These are phyloP conservation scores for Zoanthus solanderi DNA, from an alignment of 92 coral and sea anemone species.

Conservation along the genomic window DNA sequence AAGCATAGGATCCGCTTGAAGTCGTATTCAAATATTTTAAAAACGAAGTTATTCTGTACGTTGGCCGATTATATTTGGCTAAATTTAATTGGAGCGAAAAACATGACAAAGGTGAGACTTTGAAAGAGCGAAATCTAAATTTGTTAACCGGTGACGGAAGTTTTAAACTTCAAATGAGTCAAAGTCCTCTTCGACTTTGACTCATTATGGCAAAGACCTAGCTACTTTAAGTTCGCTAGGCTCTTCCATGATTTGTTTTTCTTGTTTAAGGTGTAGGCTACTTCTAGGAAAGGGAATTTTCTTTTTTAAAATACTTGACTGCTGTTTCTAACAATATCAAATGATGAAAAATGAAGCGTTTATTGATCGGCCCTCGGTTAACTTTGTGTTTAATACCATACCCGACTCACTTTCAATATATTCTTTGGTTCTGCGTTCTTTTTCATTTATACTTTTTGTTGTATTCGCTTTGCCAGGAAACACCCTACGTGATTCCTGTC, in stretches of 20 bases:
- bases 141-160: too few relatives aligned
- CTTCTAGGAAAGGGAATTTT: too few relatives aligned
- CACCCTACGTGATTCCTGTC: background rate
- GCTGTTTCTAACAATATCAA: background rate
- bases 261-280: background rate
- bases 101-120: conserved; percentile 7
- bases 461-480: background rate
- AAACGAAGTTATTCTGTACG: background rate
- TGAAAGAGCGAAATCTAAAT: background rate
- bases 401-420: background rate
- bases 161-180: background rate
- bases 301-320: background rate
- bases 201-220: background rate
- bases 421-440: background rate
- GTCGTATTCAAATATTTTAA: conserved; percentile 4
- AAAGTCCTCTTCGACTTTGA: background rate
- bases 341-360: too few relatives aligned
- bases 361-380: too few relatives aligned
- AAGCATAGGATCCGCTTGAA: conserved; percentile 2
- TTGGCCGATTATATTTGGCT: background rate
- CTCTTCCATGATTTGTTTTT: background rate
- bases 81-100: background rate
- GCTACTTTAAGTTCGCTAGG: background rate
- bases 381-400: background rate
- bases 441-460: background rate